Evolutionary conservation across 2,113 vertebrate species (phyloP).

Genomic region (Stegastes partitus): DNA sequence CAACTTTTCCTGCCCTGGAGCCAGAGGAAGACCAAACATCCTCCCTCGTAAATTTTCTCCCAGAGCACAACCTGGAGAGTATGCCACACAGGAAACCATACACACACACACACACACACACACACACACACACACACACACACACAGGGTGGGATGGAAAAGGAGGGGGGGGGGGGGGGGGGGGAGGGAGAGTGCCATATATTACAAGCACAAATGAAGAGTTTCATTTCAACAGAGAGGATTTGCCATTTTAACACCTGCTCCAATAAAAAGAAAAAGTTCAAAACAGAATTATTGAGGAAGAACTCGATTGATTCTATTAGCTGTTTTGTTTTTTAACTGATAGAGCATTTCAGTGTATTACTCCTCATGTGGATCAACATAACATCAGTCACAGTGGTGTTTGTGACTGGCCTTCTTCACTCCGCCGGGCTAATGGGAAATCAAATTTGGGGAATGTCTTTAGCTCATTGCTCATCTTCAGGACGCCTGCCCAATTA

Average conservation of each 20-base stretch:
- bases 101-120: conserved; percentile 37
- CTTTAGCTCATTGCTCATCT: conserved; percentile 71
- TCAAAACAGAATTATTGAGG: not conserved
- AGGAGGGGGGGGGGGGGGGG: not conserved
- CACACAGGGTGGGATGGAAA: conserved; percentile 7
- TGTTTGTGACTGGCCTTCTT: conserved; percentile 47
- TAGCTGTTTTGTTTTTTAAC: not conserved
- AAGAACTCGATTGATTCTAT: not conserved
- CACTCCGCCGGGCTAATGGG: conserved; percentile 55
- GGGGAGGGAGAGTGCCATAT: conserved; percentile 11
- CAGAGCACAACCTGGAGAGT: conserved; percentile 62
- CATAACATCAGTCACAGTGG: conserved; percentile 45
- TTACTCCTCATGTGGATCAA: conserved; percentile 21
- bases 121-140: conserved; percentile 16
- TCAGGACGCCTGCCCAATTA: conserved; percentile 64
- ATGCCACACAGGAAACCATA: conserved; percentile 69
- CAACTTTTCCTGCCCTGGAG: conserved; percentile 78
- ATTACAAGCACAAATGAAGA: conserved; percentile 37
- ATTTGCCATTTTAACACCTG: conserved; percentile 1
- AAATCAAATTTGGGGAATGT: conserved; percentile 65
- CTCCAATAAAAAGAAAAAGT: conserved; percentile 15
- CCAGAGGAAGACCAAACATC: conserved; percentile 77
- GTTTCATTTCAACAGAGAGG: conserved; percentile 17
- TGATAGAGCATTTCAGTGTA: not conserved
- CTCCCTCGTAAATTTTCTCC: conserved; percentile 76